Conservation (phyloP, 1,140 invertebrate species). For the Melipona quadrifasciata region DNA sequence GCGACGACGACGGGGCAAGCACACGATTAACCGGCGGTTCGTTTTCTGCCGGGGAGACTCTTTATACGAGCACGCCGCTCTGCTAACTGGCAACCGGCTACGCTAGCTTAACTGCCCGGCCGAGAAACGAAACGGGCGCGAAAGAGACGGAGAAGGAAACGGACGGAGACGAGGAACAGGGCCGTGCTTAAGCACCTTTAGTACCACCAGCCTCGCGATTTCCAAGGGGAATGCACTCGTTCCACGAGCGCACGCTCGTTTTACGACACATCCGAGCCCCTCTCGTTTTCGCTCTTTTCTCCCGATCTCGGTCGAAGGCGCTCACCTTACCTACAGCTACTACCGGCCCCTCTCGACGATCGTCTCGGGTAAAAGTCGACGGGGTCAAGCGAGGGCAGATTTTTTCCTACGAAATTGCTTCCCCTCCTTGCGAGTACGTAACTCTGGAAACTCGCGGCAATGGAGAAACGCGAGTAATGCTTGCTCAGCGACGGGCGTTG, state of each 20-base stretch:
- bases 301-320: not conserved
- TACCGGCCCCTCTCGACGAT: too few relatives aligned
- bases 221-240: conserved; percentile 35
- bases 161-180: conserved; percentile 33
- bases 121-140: conserved; percentile 18
- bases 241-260: conserved; percentile 32
- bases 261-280: conserved; percentile 2
- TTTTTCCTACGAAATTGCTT: too few relatives aligned
- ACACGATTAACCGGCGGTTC: conserved; percentile 53
- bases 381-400: too few relatives aligned
- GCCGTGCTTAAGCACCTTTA: conserved; percentile 44
- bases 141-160: conserved; percentile 35
- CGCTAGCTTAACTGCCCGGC: conserved; percentile 42
- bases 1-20: conserved; percentile 6
- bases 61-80: conserved; percentile 52
- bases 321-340: too few relatives aligned
- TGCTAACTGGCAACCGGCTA: conserved; percentile 60
- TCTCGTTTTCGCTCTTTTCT: not conserved
- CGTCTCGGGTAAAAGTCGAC: too few relatives aligned
- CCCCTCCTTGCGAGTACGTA: too few relatives aligned
- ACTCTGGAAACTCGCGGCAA: not conserved
- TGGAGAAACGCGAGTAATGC: not conserved
- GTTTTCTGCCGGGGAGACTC: conserved; percentile 56
- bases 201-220: conserved; percentile 37
- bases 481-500: too few relatives aligned